Evolutionary conservation across 2,797 vertebrate genomes (phyloP), one percentile per base, ranked within the genome.

Genomic region (Arctocebus calabarensis): DNA sequence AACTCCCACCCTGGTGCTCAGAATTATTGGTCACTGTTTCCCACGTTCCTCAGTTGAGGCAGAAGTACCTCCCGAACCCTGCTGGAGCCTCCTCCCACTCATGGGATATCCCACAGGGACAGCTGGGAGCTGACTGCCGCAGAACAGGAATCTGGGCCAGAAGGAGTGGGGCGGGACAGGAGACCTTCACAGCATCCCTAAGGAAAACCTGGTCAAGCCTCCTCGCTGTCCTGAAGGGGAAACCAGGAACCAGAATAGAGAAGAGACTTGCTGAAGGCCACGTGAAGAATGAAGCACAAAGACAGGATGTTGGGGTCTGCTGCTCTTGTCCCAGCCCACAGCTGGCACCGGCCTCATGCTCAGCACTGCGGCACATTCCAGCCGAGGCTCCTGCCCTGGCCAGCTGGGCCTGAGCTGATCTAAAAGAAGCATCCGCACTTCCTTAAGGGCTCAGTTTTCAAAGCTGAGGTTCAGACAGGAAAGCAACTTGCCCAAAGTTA

Each of bases 401-500:
- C 43, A 29, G 66, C 13, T 16, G 66, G 34, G 32, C 34, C 57
- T 16, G 29, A 9, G 20, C 19, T 27, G 23, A 11, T 52, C 29
- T 48, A 57, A 64, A 81, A 87, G 92, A 73, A 75, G 74, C 70
- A 22, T 34, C 45, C n/a, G 20, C 0, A 0, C 34, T 77, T 82
- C 87, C 71, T 2, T 9, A 82, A 73, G 87, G 62, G 59, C 25
- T 64, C 48, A 40, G 75, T 61, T 92, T 84, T 79, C 59, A 79
- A 85, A 94, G 73, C 43, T 64, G 68, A 88, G 40, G 37, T 48
- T 73, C 70, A 79, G 78, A 79, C 62, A 68, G 52, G 8, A 71
- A 81, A 77, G 32, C 7, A 5, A 70, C 37, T 32, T 22, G 7
- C 43, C 77, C 71, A 75, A 77, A 90, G 74, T 61, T 79, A 61